Evolutionary conservation across 2,797 vertebrate species (phyloP), one percentile per base, ranked within the genome.

Genomic region (Poliocrania exsul): DNA sequence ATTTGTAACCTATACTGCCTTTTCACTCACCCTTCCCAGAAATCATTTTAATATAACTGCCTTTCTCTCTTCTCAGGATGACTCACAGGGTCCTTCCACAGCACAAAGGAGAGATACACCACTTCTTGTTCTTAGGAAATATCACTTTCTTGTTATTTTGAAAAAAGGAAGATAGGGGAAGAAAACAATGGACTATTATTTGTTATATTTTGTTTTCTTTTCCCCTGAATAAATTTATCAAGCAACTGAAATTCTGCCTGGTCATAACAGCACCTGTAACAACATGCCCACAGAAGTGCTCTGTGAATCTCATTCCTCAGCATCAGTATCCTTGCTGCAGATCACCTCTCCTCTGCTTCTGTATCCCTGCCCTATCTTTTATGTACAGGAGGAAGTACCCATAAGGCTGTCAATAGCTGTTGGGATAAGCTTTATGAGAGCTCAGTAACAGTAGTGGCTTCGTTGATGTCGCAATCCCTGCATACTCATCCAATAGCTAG

Each of bases 31-130:
- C 15, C 57, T 82, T 81, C 31, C 37, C 88, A 74, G 40, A 56
- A 90, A 92, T 44, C 75, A 60, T 58, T 79, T 67, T 47, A 40
- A 61, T 5, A 12, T 15, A 86, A 72, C 29, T 42, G 78, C 14
- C 56, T 62, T 49, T 86, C 67, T 78, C n/a, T 56, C 62, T 77
- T 26, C 19, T 61, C 33, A 70, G 53, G 37, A 94, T 82, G 90
- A 96, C 83, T 95, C 88, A 94, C 81, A 74, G n/a, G 17, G 64
- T 90, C 53, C 64, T 86, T 95, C 42, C 42, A 89, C 11, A 47
- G 81, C 35, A 64, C 40, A 82, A 80, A 77, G 35, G 10, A 69
- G 62, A 85, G 31, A 83, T 17, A 62, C 1, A 90, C 73, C 60
- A 89, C 28, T 81, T 71, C 29, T 88, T 88, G 73, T 72, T 88